Percentiles rank a stretch among this genome's conserved stretches.
Evolutionary conservation across 2,888 invertebrate genomes (phyloP).

Genomic region (Neoitamus cyanurus): DNA sequence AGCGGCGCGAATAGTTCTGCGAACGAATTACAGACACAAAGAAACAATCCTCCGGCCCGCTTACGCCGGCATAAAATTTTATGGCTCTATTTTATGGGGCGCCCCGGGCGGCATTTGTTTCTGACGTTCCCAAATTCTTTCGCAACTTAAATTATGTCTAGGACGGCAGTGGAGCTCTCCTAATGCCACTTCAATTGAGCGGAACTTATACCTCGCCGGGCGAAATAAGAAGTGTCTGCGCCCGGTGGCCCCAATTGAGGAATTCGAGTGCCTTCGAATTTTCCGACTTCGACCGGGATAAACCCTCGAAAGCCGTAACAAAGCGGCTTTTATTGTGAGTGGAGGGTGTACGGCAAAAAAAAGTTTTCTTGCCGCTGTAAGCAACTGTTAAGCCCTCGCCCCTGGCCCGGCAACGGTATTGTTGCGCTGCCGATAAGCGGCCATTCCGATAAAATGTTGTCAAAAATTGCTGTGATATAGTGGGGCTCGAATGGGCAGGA

Average conservation of each 20-base stretch:
- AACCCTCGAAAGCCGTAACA: slow-evolving; percentile 15
- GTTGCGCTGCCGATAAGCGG: slow-evolving; percentile 27
- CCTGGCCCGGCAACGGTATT: background rate
- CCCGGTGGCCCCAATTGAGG: background rate
- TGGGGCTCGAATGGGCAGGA: background rate
- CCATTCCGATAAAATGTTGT: slow-evolving; percentile 28
- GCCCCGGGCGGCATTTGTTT: slow-evolving; percentile 35
- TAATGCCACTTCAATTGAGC: slow-evolving; percentile 46
- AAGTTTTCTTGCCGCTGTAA: slow-evolving; percentile 28
- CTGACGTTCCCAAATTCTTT: slow-evolving; percentile 32
- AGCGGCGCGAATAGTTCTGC: background rate
- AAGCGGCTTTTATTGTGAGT: slow-evolving; percentile 26
- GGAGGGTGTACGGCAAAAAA: background rate
- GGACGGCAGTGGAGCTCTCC: slow-evolving; percentile 26
- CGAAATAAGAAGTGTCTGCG: slow-evolving; percentile 21
- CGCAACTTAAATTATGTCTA: slow-evolving; percentile 41
- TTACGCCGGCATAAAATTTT: slow-evolving; percentile 45
- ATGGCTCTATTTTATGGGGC: slow-evolving; percentile 29
- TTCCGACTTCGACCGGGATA: slow-evolving; percentile 6
- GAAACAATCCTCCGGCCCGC: background rate
- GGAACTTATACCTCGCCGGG: slow-evolving; percentile 27
- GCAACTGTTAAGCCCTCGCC: slow-evolving; percentile 23
- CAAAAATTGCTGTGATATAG: slow-evolving; percentile 28
- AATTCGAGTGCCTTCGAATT: background rate
- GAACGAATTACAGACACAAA: background rate